Evolutionary conservation across 2,888 invertebrate species (phyloP).

Genomic region (Germaria angustata): DNA sequence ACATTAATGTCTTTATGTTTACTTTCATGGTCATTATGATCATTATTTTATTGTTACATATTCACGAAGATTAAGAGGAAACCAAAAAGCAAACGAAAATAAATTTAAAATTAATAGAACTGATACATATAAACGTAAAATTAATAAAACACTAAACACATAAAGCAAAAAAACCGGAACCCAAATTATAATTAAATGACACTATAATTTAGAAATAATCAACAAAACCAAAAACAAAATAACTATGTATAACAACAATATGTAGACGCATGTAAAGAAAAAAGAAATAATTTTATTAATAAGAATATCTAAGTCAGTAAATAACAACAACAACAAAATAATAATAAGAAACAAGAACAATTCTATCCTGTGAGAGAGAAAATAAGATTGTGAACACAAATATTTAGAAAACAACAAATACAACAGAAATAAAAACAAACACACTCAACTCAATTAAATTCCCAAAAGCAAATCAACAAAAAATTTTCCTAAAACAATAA

Average conservation of each 20-base stretch:
- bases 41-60: constrained; percentile 33
- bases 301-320: constrained; percentile 53
- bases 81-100: constrained; percentile 19
- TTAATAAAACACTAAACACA: constrained; percentile 43
- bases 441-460: constrained; percentile 1
- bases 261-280: constrained; percentile 63
- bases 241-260: constrained; percentile 23
- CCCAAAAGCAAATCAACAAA: constrained; percentile 9
- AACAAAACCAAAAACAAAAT: constrained; percentile 21
- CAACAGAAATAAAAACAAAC: constrained; percentile 36
- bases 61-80: constrained; percentile 35
- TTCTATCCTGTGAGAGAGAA: constrained; percentile 76
- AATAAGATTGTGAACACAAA: constrained; percentile 77
- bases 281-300: constrained; percentile 51
- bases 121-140: constrained; percentile 65
- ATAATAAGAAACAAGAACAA: constrained; percentile 58
- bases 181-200: constrained; percentile 63
- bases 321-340: constrained; percentile 42
- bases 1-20: background rate
- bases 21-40: background rate
- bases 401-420: constrained; percentile 60
- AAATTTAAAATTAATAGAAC: constrained; percentile 68
- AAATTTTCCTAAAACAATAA: background rate
- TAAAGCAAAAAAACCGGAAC: constrained; percentile 58
- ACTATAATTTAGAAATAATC: constrained; percentile 53